phyloP scores from a whole-genome alignment of 2,888 invertebrate species.

The Ferrisia virgata region DNA sequence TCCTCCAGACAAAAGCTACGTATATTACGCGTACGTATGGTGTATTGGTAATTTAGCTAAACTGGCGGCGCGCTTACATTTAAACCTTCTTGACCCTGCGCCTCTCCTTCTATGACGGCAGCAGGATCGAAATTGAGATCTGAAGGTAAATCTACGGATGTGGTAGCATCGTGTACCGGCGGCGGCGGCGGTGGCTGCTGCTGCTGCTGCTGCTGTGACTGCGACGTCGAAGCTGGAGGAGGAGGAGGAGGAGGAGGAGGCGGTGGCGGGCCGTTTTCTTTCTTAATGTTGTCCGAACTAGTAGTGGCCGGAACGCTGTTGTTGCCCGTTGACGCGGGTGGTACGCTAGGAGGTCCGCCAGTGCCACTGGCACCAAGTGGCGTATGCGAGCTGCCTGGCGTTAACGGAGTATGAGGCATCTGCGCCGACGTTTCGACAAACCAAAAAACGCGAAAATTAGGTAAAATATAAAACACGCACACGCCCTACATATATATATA shows the following conservation, averaged over 20 bases:
- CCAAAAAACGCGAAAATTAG: no score
- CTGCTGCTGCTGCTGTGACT: no score
- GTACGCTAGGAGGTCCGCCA: conserved; percentile 77
- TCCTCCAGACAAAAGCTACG: no score
- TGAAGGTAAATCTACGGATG: conserved; percentile 77
- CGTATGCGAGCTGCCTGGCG: conserved; percentile 75
- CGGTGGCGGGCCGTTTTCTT: background rate
- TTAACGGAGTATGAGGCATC: conserved; percentile 80
- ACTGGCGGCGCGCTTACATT: no score
- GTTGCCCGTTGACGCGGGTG: conserved; percentile 60
- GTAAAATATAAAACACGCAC: background rate
- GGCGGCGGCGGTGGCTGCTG: no score
- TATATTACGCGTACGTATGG: no score
- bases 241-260: no score
- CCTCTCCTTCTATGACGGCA: conserved; percentile 88
- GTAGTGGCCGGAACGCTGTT: conserved; percentile 52
- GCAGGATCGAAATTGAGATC: conserved; percentile 91
- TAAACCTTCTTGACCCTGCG: conserved; percentile 77
- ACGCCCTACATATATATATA: no score
- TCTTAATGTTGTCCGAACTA: conserved; percentile 48
- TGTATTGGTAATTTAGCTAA: no score
- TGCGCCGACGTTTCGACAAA: conserved; percentile 52
- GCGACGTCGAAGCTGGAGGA: no score
- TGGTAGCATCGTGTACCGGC: conserved; percentile 52
- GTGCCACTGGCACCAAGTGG: conserved; percentile 63